Percentiles rank a stretch among this genome's conserved stretches.
phyloP scores from a whole-genome alignment of 2,797 vertebrate genomes.

The Acomys russatus region DNA sequence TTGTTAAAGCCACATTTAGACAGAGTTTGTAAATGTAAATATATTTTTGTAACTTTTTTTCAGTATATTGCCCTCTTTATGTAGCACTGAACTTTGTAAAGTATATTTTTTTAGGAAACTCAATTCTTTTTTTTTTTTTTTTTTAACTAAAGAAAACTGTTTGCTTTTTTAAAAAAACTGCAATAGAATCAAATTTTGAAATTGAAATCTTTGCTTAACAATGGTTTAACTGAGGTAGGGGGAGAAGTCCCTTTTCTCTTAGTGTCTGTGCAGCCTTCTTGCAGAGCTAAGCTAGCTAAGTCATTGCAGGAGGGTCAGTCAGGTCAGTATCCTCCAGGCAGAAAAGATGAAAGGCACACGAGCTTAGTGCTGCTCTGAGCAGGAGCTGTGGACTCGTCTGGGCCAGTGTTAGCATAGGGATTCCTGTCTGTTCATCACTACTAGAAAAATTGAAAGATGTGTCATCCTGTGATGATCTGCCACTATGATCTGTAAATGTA shows the following conservation, averaged over 20 bases:
- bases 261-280: not conserved
- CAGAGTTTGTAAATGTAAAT: slow-evolving; percentile 80
- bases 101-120: slow-evolving; percentile 80
- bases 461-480: not conserved
- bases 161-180: slow-evolving; percentile 73
- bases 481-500: not conserved
- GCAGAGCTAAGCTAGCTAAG: not conserved
- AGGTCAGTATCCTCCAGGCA: not conserved
- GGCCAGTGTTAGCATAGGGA: not conserved
- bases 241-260: not conserved
- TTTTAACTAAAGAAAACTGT: slow-evolving; percentile 39
- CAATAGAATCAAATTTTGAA: slow-evolving; percentile 82
- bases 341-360: not conserved
- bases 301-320: not conserved
- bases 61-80: slow-evolving; percentile 47
- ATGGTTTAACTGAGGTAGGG: slow-evolving; percentile 36
- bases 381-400: not conserved
- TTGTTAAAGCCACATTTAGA: slow-evolving; percentile 67
- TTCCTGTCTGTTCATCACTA: not conserved
- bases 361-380: not conserved
- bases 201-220: slow-evolving; percentile 74
- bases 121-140: not conserved
- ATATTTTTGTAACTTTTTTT: slow-evolving; percentile 81
- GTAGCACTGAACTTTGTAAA: slow-evolving; percentile 73
- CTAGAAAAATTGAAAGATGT: not conserved